phyloP scores from a whole-genome alignment of 2,797 vertebrate genomes.

The Sitta carolinensis region DNA sequence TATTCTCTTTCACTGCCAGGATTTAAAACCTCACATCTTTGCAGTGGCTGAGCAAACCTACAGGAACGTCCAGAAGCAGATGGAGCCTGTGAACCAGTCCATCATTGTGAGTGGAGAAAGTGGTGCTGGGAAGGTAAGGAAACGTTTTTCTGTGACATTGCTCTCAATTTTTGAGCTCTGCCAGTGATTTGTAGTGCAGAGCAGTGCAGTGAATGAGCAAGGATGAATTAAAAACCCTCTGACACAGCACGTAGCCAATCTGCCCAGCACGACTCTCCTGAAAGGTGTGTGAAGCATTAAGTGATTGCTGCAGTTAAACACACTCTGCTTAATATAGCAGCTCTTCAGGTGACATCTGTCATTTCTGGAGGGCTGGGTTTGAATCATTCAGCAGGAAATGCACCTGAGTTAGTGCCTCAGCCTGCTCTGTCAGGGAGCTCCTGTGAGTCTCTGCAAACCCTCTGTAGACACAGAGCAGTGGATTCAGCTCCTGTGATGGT shows the following conservation, averaged over 20 bases:
- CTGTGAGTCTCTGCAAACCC: background rate
- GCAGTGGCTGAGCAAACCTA: slow-evolving; percentile 94
- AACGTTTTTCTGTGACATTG: background rate
- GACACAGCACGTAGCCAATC: background rate
- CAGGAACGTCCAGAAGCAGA: slow-evolving; percentile 88
- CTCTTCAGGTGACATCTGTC: background rate
- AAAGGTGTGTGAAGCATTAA: background rate
- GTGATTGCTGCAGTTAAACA: slow-evolving; percentile 4
- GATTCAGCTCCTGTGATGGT: background rate
- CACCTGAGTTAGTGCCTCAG: background rate
- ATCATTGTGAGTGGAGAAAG: slow-evolving; percentile 97
- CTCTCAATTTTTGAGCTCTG: background rate
- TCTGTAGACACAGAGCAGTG: background rate
- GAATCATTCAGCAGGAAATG: background rate
- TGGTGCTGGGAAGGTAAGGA: slow-evolving; percentile 93
- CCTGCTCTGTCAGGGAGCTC: background rate
- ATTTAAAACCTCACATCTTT: slow-evolving; percentile 92
- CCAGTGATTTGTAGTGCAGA: background rate
- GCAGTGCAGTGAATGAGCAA: background rate
- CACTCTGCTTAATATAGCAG: background rate
- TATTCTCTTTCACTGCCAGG: slow-evolving; percentile 65
- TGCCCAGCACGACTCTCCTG: background rate
- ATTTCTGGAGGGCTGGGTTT: background rate
- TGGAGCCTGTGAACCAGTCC: slow-evolving; percentile 89
- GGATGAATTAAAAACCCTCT: background rate